Conservation (phyloP, 2,113 vertebrate genomes). For the Oenanthe oenanthe region DNA sequence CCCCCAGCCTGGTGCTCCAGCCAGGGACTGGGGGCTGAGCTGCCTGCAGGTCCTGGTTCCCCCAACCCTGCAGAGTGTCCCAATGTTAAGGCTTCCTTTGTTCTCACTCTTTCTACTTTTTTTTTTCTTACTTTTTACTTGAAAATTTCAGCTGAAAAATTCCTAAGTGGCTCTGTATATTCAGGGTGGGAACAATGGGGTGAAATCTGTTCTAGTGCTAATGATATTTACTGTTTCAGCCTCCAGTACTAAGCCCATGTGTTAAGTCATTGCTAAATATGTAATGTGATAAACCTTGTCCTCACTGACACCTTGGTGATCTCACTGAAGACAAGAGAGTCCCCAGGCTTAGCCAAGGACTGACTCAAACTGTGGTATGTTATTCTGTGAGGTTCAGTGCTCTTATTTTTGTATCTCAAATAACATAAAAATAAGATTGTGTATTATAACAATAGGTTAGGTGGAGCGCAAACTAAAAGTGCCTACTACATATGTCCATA, state of each 20-base stretch:
- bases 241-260: background rate
- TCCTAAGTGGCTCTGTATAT: background rate
- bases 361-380: background rate
- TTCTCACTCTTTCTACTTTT: background rate
- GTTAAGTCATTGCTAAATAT: background rate
- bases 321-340: background rate
- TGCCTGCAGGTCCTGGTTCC: background rate
- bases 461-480: slow-evolving; percentile 41
- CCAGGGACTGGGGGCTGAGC: background rate
- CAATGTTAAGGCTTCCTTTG: background rate
- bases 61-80: accelerated
- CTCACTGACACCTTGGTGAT: background rate
- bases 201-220: background rate
- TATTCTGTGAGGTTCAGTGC: background rate
- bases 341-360: background rate
- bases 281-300: background rate
- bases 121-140: background rate
- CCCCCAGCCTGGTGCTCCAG: background rate
- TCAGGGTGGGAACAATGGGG: background rate
- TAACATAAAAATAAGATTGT: slow-evolving; percentile 7
- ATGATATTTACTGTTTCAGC: background rate
- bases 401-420: slow-evolving; percentile 39
- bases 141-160: background rate
- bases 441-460: background rate
- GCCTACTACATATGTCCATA: slow-evolving; percentile 26